phyloP scores from a whole-genome alignment of 2,113 vertebrate species.

The Otolemur garnettii region DNA sequence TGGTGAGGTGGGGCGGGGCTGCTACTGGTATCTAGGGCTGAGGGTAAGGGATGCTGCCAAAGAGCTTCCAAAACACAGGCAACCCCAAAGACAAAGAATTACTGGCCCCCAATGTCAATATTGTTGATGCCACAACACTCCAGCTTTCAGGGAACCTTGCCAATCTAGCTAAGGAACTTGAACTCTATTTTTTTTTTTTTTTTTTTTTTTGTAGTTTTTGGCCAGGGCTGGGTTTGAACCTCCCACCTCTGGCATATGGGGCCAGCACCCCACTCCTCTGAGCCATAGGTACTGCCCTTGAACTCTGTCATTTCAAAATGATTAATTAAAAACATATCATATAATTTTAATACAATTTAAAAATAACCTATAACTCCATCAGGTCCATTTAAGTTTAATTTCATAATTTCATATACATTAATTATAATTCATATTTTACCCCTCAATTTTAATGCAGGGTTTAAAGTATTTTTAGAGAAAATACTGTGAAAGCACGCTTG shows the following conservation, averaged over 20 bases:
- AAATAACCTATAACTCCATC: neutral
- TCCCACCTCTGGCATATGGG: no score
- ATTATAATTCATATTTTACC: neutral
- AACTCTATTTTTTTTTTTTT: neutral
- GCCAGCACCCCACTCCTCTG: no score
- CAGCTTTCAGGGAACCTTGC: neutral
- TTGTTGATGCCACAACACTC: neutral
- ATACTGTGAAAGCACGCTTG: neutral
- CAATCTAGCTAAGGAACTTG: neutral
- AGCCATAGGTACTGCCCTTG: no score
- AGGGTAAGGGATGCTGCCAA: neutral
- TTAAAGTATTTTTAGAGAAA: neutral
- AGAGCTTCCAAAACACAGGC: neutral
- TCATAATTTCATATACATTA: neutral
- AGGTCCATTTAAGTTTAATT: neutral
- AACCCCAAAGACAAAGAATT: neutral
- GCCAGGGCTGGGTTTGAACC: no score
- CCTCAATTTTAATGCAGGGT: neutral
- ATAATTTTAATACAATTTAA: neutral
- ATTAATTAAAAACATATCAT: no score
- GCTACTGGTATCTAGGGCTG: no score
- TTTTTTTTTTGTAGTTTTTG: neutral
- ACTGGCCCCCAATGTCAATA: neutral
- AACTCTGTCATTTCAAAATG: no score
- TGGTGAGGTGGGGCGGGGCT: neutral